Conservation (phyloP, 2,113 vertebrate species). For the Aramus guarauna region DNA sequence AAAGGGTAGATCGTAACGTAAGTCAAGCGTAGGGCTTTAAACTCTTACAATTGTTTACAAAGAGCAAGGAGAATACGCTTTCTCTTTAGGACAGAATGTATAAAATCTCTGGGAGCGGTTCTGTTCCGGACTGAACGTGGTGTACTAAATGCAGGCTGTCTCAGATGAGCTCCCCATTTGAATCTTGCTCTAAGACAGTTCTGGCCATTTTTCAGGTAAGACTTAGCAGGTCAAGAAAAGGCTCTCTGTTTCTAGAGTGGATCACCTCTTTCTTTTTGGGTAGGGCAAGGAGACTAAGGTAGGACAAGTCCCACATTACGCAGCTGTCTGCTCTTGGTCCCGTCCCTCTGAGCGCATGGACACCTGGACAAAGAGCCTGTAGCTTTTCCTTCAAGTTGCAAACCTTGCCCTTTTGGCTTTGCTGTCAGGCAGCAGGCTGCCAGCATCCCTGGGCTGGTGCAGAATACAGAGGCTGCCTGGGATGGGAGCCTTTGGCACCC, state of each 20-base stretch:
- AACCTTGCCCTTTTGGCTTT: not conserved
- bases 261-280: not conserved
- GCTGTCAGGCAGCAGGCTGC: not conserved
- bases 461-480: not conserved
- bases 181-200: not conserved
- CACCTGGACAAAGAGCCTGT: not conserved
- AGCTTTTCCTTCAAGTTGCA: not conserved
- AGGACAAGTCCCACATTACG: accelerated
- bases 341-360: not conserved
- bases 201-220: not conserved
- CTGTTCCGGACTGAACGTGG: not conserved
- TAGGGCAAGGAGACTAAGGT: not conserved
- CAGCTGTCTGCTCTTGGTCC: not conserved
- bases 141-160: not conserved
- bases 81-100: not conserved
- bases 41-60: not conserved
- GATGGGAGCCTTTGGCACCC: not conserved
- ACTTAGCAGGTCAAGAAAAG: not conserved
- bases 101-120: not conserved
- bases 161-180: not conserved
- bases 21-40: not conserved
- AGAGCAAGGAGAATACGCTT: not conserved
- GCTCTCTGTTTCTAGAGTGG: not conserved
- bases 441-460: not conserved
- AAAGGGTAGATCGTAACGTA: not conserved